These are phyloP conservation scores for Sphenopsis melanotis DNA, from an alignment of 2,797 vertebrate species.

Conservation along the genomic window DNA sequence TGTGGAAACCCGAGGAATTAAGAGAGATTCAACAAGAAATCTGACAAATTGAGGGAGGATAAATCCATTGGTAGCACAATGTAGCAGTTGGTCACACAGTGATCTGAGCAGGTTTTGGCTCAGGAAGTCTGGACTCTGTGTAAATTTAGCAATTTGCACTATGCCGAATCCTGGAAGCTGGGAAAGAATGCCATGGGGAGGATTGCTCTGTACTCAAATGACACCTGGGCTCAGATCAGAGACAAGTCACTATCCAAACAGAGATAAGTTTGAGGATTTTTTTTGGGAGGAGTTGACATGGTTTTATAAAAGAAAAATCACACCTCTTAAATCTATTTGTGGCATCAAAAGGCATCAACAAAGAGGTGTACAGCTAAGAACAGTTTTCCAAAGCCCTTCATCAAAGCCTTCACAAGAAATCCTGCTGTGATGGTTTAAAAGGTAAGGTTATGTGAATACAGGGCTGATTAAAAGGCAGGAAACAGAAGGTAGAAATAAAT, in stretches of 20 bases:
- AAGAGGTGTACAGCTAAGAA: background rate
- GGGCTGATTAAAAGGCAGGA: constrained; percentile 35
- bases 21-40: background rate
- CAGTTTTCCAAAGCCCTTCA: background rate
- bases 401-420: constrained; percentile 4
- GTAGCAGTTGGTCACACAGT: constrained; percentile 17
- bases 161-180: background rate
- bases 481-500: constrained; percentile 60
- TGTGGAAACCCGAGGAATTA: background rate
- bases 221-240: background rate
- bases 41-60: background rate
- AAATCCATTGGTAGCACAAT: background rate
- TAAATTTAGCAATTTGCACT: constrained; percentile 21
- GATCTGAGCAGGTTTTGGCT: constrained; percentile 6
- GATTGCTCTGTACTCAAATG: background rate
- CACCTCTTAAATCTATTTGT: background rate
- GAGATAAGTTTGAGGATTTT: background rate
- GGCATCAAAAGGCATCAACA: background rate
- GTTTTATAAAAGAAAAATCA: constrained; percentile 6
- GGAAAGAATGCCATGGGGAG: background rate
- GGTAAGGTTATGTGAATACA: constrained; percentile 18
- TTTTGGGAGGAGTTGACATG: background rate
- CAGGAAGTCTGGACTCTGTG: background rate
- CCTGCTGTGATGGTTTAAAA: constrained; percentile 20
- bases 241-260: background rate